These are phyloP conservation scores for Cataglyphis albicans DNA, from an alignment of 2,888 invertebrate genomes.

Conservation along the genomic window DNA sequence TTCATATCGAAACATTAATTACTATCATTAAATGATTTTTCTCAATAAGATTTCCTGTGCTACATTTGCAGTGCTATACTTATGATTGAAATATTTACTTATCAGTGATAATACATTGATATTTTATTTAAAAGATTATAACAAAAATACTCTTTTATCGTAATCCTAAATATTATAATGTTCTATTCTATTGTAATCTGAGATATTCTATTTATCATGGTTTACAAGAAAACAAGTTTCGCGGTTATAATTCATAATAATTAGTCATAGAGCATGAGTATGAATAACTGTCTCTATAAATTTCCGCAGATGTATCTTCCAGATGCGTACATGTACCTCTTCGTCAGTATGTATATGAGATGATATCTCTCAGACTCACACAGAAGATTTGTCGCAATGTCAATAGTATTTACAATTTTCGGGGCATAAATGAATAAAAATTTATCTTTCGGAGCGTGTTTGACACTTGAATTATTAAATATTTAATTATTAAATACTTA, in stretches of 20 bases:
- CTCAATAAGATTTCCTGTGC: background rate
- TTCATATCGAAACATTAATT: background rate
- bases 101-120: background rate
- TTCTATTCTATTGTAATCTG: background rate
- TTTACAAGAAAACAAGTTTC: constrained; percentile 15
- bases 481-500: background rate
- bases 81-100: background rate
- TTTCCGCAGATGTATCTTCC: constrained; percentile 46
- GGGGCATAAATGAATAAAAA: background rate
- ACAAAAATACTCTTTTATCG: background rate
- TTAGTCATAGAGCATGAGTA: constrained; percentile 48
- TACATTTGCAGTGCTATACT: background rate
- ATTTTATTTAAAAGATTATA: background rate
- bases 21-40: background rate
- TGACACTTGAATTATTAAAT: background rate
- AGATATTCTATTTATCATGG: constrained; percentile 13
- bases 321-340: constrained; percentile 28
- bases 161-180: background rate
- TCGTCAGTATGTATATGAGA: constrained; percentile 3
- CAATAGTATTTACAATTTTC: background rate
- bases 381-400: constrained; percentile 29
- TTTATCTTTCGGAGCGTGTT: background rate
- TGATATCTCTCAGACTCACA: constrained; percentile 42
- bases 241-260: constrained; percentile 43
- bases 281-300: constrained; percentile 49